phyloP scores from a whole-genome alignment of 1,140 invertebrate genomes.

The Ctenoplectra terminalis region DNA sequence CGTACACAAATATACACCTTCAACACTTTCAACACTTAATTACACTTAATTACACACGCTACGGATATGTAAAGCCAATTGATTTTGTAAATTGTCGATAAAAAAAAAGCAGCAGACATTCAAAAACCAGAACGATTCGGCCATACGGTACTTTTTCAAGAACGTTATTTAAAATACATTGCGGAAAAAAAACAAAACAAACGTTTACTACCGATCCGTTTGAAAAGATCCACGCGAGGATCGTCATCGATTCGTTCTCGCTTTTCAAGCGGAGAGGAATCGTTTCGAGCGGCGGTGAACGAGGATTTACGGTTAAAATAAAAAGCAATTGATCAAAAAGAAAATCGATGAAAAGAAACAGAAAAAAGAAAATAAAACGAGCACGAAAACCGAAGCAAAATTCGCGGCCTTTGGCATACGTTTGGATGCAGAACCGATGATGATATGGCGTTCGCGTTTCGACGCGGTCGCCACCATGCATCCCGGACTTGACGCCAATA shows the following conservation, averaged over 20 bases:
- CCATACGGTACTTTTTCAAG: constrained; percentile 41
- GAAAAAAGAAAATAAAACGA: constrained; percentile 22
- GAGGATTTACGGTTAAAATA: constrained; percentile 37
- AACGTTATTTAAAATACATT: constrained; percentile 38
- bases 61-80: constrained; percentile 84
- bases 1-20: constrained; percentile 65
- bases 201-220: constrained; percentile 58
- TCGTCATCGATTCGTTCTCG: background rate
- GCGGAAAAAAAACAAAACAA: background rate
- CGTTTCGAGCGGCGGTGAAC: constrained; percentile 42
- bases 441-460: constrained; percentile 40
- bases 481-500: constrained; percentile 69
- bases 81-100: constrained; percentile 81
- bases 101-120: constrained; percentile 38
- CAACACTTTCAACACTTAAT: constrained; percentile 56
- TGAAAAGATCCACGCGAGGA: constrained; percentile 30
- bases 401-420: constrained; percentile 79
- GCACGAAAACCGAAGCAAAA: constrained; percentile 51
- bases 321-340: constrained; percentile 22
- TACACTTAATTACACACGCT: constrained; percentile 78
- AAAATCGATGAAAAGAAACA: background rate
- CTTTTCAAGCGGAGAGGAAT: constrained; percentile 45
- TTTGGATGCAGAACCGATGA: constrained; percentile 79
- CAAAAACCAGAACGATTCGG: constrained; percentile 54
- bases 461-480: constrained; percentile 34